phyloP scores from a whole-genome alignment of 1,140 invertebrate species.

The Pogonomyrmex barbatus region DNA sequence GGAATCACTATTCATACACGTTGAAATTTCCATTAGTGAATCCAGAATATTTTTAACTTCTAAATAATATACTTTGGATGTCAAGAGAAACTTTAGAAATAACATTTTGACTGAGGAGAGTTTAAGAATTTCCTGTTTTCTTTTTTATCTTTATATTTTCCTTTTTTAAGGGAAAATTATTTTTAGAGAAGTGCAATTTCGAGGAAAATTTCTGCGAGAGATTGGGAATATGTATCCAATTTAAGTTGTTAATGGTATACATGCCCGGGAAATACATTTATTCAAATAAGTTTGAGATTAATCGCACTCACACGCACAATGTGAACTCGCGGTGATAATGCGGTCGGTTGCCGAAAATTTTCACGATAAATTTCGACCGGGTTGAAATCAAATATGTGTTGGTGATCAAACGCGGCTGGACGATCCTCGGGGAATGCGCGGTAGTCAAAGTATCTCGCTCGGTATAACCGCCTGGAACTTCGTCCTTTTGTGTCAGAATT shows the following conservation, averaged over 20 bases:
- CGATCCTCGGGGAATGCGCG: constrained; percentile 29
- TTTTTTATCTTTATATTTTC: background rate
- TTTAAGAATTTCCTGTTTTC: background rate
- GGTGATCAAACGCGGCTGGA: constrained; percentile 30
- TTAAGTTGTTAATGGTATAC: background rate
- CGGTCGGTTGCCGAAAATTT: constrained; percentile 28
- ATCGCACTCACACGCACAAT: background rate
- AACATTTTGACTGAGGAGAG: background rate
- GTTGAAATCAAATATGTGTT: constrained; percentile 50
- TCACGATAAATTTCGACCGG: constrained; percentile 41
- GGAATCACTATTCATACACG: background rate
- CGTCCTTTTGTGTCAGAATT: constrained; percentile 58
- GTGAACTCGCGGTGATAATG: background rate
- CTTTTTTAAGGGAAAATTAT: background rate
- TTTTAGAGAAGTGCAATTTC: background rate
- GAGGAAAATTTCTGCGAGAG: background rate
- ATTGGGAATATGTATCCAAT: background rate
- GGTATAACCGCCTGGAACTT: constrained; percentile 50
- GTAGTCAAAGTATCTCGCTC: constrained; percentile 52
- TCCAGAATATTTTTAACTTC: background rate
- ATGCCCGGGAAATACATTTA: background rate
- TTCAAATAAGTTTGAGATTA: constrained; percentile 34
- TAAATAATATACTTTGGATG: background rate
- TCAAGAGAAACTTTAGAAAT: background rate
- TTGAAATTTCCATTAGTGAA: constrained; percentile 18